phyloP scores from a whole-genome alignment of 2,113 vertebrate species.

The Muscicapa adusta region DNA sequence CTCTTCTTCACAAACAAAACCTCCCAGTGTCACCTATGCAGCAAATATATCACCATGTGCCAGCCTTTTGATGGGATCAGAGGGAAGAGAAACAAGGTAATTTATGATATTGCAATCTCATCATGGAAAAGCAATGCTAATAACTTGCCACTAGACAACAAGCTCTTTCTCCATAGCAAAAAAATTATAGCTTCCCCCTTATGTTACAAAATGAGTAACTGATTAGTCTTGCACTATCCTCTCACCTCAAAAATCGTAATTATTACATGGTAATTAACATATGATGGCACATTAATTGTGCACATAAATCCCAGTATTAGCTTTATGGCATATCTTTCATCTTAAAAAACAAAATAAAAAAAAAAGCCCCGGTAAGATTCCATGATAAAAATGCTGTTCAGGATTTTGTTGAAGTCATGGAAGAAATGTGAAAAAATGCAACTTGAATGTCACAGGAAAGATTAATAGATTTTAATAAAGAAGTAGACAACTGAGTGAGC shows the following conservation, averaged over 20 bases:
- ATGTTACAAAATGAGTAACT: not conserved
- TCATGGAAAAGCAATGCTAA: not conserved
- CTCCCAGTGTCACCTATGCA: not conserved
- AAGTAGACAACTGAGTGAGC: not conserved
- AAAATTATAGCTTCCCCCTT: not conserved
- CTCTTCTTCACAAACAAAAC: not conserved
- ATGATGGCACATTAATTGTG: not conserved
- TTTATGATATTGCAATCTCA: not conserved
- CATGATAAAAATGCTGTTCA: not conserved
- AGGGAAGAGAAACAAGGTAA: not conserved
- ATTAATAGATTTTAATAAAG: conserved; percentile 22
- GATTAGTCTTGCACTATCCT: not conserved
- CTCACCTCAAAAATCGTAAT: not conserved
- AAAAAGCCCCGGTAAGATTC: not conserved
- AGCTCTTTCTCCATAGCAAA: not conserved
- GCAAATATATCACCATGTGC: not conserved
- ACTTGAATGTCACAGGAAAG: not conserved
- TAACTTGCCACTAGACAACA: not conserved
- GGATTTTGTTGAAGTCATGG: not conserved
- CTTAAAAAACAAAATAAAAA: not conserved
- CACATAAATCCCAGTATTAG: not conserved
- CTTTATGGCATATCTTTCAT: not conserved
- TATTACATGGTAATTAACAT: not conserved
- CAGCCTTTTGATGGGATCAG: not conserved
- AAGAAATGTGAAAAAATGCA: not conserved